Base-by-base conservation (phyloP, 1,140 invertebrate genomes). In the silkworm (Bombyx mori) region DNA sequence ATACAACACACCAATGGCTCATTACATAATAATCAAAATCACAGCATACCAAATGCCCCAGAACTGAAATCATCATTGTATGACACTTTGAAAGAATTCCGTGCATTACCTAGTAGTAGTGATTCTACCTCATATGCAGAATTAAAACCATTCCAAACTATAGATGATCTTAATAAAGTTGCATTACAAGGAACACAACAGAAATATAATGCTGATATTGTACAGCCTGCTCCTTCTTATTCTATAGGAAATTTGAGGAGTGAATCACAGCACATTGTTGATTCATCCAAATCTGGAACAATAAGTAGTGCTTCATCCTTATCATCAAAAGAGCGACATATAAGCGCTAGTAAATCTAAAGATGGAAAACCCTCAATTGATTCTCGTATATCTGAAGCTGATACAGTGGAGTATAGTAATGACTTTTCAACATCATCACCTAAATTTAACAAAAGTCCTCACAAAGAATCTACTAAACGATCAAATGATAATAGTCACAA, bases 121-220 rank as follows among this genome's bases (percentile, higher is more conserved):
- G 81, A 87, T 42, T 85, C 82, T 52, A 85, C 82, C 52, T 87
- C 84, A 53, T 87, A 84, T 62, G 61, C 70, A 54, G 84, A 84
- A 52, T 58, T 87, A 10, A 80, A 84, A 63, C 74, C 79, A 42
- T 77, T 78, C 56, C 79, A 75, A 58, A 52, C 62, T 44, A 42
- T 71, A 46, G 77, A 84, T 66, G 70, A 77, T 55, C 26, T 35
- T 35, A 35, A 35, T 35, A 35, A 35, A 35, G 26, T 35, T 35
- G 26, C 26, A 35, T 5, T 35, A 35, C 26, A 35, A 35, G 50
- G 50, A 42, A 6, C 42, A 35, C 50, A 22, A 42, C 26, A 35
- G 7, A 51, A 51, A 35, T 8, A 22, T 3, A 49, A 49, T 43
- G 42, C n/a, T 42, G 49, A 48, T 10, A 10, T 26, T 42, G 42